A percentile compares a stretch with the other conserved stretches of the same genome.
Evolutionary conservation across 2,113 vertebrate genomes (phyloP).

Genomic region (Phyllostomus discolor): DNA sequence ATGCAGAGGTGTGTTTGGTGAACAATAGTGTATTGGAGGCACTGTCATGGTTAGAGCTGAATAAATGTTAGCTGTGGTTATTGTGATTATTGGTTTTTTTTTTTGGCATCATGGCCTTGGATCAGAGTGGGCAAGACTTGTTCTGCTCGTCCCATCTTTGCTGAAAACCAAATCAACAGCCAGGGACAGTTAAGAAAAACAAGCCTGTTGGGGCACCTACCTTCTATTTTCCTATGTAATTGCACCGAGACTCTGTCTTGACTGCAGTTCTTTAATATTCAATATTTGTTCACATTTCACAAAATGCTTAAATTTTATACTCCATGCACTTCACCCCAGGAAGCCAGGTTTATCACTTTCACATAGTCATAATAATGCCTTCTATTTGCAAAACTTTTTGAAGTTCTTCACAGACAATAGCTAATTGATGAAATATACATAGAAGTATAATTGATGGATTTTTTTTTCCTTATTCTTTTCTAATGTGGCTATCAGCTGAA

Average conservation of each 20-base stretch:
- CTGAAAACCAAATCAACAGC: background rate
- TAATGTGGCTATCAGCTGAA: background rate
- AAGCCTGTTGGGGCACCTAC: background rate
- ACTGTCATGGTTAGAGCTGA: background rate
- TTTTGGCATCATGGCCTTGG: background rate
- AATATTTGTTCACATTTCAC: background rate
- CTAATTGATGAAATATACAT: background rate
- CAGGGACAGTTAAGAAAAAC: background rate
- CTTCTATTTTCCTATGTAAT: background rate
- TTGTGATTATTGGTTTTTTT: background rate
- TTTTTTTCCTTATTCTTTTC: background rate
- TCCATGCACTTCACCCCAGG: background rate
- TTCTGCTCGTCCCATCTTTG: background rate
- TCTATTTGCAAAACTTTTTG: constrained; percentile 13
- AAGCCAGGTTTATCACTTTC: background rate
- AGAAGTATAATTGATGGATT: background rate
- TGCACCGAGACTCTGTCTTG: background rate
- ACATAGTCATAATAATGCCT: background rate
- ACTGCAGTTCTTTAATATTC: background rate
- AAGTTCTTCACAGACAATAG: background rate
- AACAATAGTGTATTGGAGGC: background rate
- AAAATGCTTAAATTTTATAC: background rate
- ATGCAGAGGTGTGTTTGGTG: background rate
- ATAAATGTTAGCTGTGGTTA: background rate
- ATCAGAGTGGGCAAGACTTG: background rate